phyloP scores from a whole-genome alignment of 2,888 invertebrate genomes.

The Drosophila prostipennis region DNA sequence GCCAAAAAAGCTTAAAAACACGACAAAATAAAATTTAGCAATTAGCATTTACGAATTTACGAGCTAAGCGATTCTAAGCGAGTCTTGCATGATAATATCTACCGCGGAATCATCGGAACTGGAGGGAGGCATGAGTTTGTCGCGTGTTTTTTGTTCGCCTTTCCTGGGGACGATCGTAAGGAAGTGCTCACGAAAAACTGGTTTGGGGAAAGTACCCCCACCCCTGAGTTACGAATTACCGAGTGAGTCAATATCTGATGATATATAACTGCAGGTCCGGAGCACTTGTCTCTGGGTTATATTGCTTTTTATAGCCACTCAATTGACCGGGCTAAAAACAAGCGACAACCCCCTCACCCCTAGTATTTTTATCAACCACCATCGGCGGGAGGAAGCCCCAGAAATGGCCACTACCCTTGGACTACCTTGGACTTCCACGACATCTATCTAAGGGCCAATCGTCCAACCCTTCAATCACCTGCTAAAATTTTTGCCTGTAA shows the following conservation, averaged over 20 bases:
- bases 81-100: slow-evolving; percentile 65
- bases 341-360: slow-evolving; percentile 8
- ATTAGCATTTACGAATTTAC: slow-evolving; percentile 52
- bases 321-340: slow-evolving; percentile 36
- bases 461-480: slow-evolving; percentile 42
- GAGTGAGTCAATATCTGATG: slow-evolving; percentile 27
- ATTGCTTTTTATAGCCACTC: slow-evolving; percentile 37
- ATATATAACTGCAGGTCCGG: slow-evolving; percentile 19
- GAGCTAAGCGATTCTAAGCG: slow-evolving; percentile 40
- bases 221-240: slow-evolving; percentile 4
- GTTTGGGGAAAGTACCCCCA: slow-evolving; percentile 24
- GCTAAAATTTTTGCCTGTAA: slow-evolving; percentile 45
- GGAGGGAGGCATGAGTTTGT: slow-evolving; percentile 56
- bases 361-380: slow-evolving; percentile 19
- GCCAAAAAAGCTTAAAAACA: slow-evolving; percentile 21
- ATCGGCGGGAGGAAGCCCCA: slow-evolving; percentile 29
- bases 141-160: slow-evolving; percentile 53
- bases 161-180: slow-evolving; percentile 48
- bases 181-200: slow-evolving; percentile 49
- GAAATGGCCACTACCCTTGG: slow-evolving; percentile 32
- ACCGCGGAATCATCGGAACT: slow-evolving; percentile 33
- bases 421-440: slow-evolving; percentile 3
- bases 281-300: slow-evolving; percentile 20
- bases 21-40: slow-evolving; percentile 29
- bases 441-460: slow-evolving; percentile 32